phyloP scores from a whole-genome alignment of 1,140 invertebrate species.

The Papilio polyxenes region DNA sequence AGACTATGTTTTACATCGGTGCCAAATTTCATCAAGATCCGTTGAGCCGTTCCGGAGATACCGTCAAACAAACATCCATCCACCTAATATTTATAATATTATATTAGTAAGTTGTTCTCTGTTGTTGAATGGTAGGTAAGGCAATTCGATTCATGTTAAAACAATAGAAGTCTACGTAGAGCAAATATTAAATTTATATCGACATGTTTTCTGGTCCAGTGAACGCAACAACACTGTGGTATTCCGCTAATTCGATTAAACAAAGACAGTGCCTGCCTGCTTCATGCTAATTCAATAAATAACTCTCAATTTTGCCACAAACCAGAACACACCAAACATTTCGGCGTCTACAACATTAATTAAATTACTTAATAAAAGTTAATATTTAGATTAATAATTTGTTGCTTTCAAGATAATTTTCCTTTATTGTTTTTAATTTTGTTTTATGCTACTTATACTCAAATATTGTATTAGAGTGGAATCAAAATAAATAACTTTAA shows the following conservation, averaged over 20 bases:
- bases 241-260: constrained; percentile 7
- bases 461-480: not conserved
- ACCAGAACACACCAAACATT: not conserved
- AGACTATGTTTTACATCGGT: too few species aligned
- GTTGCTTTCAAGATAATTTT: constrained; percentile 18
- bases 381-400: not conserved
- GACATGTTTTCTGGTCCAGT: constrained; percentile 11
- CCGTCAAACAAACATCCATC: too few species aligned
- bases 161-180: not conserved
- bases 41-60: too few species aligned
- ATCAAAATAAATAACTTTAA: not conserved
- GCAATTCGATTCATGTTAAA: not conserved
- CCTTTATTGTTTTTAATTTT: not conserved
- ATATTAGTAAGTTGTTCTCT: not conserved
- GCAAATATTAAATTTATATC: not conserved
- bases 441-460: not conserved
- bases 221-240: not conserved
- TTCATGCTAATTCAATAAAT: constrained; percentile 22
- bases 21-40: too few species aligned
- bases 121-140: not conserved
- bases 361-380: not conserved
- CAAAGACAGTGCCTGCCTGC: not conserved
- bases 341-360: not conserved
- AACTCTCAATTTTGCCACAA: constrained; percentile 10
- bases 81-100: not conserved